Evolutionary conservation across 2,113 vertebrate genomes (phyloP).

Genomic region (Pontoporia blainvillei): DNA sequence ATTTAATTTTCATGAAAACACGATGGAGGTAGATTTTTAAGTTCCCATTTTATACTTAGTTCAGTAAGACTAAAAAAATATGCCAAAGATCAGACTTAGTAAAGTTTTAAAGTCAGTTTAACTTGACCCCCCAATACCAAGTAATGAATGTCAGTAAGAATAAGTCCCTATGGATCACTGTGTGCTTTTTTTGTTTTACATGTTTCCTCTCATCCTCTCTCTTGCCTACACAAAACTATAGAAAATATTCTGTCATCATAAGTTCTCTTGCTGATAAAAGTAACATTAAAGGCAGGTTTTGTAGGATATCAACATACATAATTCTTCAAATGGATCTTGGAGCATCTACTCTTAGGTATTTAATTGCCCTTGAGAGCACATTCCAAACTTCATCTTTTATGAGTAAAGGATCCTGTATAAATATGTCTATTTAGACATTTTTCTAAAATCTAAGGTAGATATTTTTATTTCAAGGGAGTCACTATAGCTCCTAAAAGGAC

Average conservation of each 20-base stretch:
- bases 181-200: not conserved
- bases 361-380: not conserved
- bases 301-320: rapidly evolving
- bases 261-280: not conserved
- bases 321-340: not conserved
- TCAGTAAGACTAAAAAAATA: not conserved
- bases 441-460: not conserved
- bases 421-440: not conserved
- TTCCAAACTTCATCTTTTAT: not conserved
- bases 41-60: not conserved
- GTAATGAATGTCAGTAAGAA: not conserved
- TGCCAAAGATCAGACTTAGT: not conserved
- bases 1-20: not conserved
- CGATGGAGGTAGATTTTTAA: not conserved
- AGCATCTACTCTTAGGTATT: not conserved
- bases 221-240: not conserved
- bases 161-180: rapidly evolving
- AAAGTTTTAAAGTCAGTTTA: not conserved
- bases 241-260: not conserved
- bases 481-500: not conserved
- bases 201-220: not conserved
- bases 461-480: not conserved
- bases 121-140: not conserved
- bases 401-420: not conserved
- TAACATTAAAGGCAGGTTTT: not conserved